Base-by-base conservation (phyloP, 2,113 vertebrate genomes). In the Bostrychus sinensis region DNA sequence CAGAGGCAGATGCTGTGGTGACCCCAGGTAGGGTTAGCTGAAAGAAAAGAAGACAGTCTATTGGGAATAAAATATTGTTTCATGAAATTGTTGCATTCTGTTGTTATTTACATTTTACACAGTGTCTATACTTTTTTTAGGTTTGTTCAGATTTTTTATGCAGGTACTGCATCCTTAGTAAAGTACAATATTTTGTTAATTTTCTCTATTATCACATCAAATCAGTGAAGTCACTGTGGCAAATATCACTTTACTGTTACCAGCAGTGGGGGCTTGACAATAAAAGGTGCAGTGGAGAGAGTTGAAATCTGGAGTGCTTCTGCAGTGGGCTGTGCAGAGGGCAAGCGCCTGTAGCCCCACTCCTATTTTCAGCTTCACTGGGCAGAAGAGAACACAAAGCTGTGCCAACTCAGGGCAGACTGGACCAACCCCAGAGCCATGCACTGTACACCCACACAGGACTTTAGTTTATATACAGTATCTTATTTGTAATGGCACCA, bases 311-410 rank as follows among this genome's bases (percentile, higher is more conserved):
- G 56, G 41, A 65, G 54, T 7, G 72, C 60, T 72, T 39, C 63
- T 2, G 17, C 64, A 63, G 28, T n/a, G 77, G 75, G 75, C 73
- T 54, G 77, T 69, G 67, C 42, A 55, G 23, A 57, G 58, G 63
- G 63, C 66, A 32, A 65, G 60, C 53, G 77, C 73, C 85, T 80
- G 68, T 66, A 84, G 83, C 72, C 66, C 32, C 58, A 37, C 39
- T 70, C 75, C 81, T 83, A 90, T 90, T 90, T 90, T 88, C 86
- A 89, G 89, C 87, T 89, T 84, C 83, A 90, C 50, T 84, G 78
- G 75, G 62, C 84, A 86, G 81, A 65, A 59, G 72, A 74, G 81
- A 84, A 70, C 1, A 45, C 81, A 66, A 72, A 77, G 74, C 48
- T 45, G 8, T 59, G 71, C 66, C 74, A 56, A 38, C 72, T 75